Percentiles rank a stretch among this genome's conserved stretches.
phyloP scores from a whole-genome alignment of 2,888 invertebrate genomes.

The Yponomeuta evonymella region DNA sequence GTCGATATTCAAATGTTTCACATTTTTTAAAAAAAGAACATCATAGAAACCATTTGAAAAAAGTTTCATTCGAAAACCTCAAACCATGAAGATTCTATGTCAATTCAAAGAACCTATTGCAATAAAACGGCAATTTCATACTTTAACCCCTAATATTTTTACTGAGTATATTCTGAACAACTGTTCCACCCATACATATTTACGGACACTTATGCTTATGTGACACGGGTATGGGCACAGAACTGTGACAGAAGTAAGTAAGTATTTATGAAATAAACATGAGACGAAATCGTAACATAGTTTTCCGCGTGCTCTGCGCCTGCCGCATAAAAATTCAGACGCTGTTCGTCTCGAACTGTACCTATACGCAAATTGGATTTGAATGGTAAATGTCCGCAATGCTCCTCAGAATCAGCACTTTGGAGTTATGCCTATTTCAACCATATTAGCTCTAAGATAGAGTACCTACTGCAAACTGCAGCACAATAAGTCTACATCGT shows the following conservation, averaged over 20 bases:
- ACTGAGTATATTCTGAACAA: neutral
- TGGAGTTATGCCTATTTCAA: neutral
- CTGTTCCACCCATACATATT: neutral
- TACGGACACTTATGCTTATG: neutral
- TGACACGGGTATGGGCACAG: neutral
- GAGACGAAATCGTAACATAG: slow-evolving; percentile 1
- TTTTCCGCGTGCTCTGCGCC: neutral
- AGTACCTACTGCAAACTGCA: neutral
- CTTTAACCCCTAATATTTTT: neutral
- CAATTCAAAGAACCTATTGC: too few relatives aligned
- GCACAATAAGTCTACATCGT: neutral
- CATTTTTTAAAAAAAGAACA: too few relatives aligned
- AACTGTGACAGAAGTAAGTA: neutral
- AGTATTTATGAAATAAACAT: neutral
- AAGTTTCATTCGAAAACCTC: too few relatives aligned
- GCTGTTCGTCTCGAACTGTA: neutral
- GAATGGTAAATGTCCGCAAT: neutral
- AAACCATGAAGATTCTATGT: too few relatives aligned
- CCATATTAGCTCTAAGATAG: neutral
- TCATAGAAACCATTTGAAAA: too few relatives aligned
- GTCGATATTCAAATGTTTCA: too few relatives aligned
- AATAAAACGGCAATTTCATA: too few relatives aligned
- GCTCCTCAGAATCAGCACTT: neutral
- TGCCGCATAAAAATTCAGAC: neutral
- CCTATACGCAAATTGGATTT: neutral